Evolutionary conservation across 2,113 vertebrate genomes (phyloP).

Genomic region (Megalops atlanticus): DNA sequence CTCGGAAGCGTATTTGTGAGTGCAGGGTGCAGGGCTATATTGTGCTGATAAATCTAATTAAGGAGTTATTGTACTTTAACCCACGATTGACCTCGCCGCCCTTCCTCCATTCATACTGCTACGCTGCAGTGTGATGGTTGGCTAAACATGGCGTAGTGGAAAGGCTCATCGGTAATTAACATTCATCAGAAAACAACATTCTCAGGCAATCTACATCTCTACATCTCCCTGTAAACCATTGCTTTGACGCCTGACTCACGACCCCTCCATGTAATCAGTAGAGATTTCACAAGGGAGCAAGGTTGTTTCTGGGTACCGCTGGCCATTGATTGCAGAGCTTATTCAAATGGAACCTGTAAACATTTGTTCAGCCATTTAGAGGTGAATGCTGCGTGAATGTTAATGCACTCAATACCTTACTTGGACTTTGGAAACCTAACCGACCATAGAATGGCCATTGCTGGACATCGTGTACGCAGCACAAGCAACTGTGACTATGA

Average conservation of each 20-base stretch:
- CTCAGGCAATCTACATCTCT: not conserved
- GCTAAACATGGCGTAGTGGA: not conserved
- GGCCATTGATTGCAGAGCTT: not conserved
- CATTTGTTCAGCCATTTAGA: constrained; percentile 17
- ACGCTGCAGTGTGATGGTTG: not conserved
- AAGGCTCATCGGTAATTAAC: not conserved
- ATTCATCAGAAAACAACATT: not conserved
- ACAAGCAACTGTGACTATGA: not conserved
- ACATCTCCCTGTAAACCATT: not conserved
- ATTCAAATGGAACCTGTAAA: not conserved
- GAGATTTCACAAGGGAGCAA: not conserved
- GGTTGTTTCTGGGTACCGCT: not conserved
- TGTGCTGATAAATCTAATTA: not conserved
- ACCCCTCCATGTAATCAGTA: not conserved
- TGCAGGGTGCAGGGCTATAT: not conserved
- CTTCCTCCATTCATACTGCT: not conserved
- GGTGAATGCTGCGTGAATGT: not conserved
- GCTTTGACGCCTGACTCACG: not conserved
- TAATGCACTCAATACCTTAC: not conserved
- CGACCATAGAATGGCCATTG: not conserved
- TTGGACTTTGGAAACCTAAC: not conserved
- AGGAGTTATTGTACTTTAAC: not conserved
- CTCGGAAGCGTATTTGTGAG: not conserved
- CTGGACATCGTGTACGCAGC: not conserved
- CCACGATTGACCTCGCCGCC: not conserved